These are phyloP conservation scores for Rhinopomastus cyanomelas DNA, from an alignment of 2,113 vertebrate genomes.

Conservation along the genomic window DNA sequence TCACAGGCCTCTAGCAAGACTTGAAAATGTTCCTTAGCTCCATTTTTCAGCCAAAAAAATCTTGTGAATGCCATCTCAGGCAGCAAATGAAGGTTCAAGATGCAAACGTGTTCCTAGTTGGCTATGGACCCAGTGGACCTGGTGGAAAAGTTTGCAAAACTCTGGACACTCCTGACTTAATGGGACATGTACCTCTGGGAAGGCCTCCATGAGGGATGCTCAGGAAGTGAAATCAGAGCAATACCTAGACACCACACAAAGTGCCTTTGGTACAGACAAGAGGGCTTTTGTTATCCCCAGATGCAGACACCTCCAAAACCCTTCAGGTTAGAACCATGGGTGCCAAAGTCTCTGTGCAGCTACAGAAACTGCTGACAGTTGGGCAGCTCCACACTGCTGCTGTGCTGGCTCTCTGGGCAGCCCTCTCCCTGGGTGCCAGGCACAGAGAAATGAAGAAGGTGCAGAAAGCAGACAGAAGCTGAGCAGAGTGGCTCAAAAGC, in stretches of 20 bases:
- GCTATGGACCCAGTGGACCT: background rate
- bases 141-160: conserved; percentile 9
- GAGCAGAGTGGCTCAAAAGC: background rate
- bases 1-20: background rate
- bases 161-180: conserved; percentile 8
- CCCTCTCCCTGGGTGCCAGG: background rate
- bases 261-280: conserved; percentile 48
- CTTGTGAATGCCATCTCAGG: background rate
- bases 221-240: conserved; percentile 62
- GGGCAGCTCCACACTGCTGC: background rate
- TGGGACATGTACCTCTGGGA: conserved; percentile 24
- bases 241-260: conserved; percentile 8
- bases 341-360: conserved; percentile 18
- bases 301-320: conserved; percentile 53
- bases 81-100: background rate
- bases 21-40: background rate
- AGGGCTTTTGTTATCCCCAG: conserved; percentile 47
- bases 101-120: background rate
- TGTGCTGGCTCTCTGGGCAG: accelerated
- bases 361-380: background rate
- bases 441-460: background rate
- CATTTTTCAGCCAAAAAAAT: background rate
- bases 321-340: conserved; percentile 42
- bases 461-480: background rate
- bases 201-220: conserved; percentile 1